A percentile compares a stretch with the other conserved stretches of the same genome.
Evolutionary conservation across 2,888 invertebrate species (phyloP).

Genomic region (Gonocerus acuteangulatus): DNA sequence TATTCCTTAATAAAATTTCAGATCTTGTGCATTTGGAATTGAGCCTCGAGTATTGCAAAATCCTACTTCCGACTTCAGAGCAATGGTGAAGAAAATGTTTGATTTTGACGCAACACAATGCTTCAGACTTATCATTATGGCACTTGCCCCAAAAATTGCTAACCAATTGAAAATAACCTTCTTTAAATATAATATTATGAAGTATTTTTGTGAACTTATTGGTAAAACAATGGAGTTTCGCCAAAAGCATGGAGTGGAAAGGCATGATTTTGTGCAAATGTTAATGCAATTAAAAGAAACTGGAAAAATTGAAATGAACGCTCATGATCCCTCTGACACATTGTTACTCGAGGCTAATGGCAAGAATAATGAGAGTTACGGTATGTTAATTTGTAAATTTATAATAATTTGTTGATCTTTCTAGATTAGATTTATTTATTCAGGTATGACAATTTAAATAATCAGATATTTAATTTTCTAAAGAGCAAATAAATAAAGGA

Average conservation of each 20-base stretch:
- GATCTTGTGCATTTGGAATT: conserved; percentile 25
- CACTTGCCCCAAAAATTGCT: conserved; percentile 6
- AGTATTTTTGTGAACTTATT: conserved; percentile 16
- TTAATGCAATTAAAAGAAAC: conserved; percentile 11
- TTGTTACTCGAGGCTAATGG: not conserved
- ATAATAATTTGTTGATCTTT: not conserved
- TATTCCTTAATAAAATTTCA: too few relatives aligned
- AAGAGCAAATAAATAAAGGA: too few relatives aligned
- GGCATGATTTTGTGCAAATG: conserved; percentile 23
- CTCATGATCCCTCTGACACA: conserved; percentile 5
- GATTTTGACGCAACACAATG: conserved; percentile 2
- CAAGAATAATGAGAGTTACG: not conserved
- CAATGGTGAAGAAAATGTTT: conserved; percentile 13
- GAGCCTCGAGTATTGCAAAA: conserved; percentile 8
- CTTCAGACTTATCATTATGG: conserved; percentile 3
- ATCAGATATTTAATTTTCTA: too few relatives aligned
- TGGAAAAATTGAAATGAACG: conserved; percentile 11
- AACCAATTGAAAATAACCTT: conserved; percentile 4
- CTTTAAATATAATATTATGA: not conserved
- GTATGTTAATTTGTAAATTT: not conserved
- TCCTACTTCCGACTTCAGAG: conserved; percentile 14
- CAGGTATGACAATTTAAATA: too few relatives aligned
- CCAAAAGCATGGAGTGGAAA: conserved; percentile 1
- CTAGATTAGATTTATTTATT: too few relatives aligned
- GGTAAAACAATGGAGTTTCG: conserved; percentile 4